Evolutionary conservation across 1,140 invertebrate species (phyloP).

Genomic region (Drosophila kepulauana): DNA sequence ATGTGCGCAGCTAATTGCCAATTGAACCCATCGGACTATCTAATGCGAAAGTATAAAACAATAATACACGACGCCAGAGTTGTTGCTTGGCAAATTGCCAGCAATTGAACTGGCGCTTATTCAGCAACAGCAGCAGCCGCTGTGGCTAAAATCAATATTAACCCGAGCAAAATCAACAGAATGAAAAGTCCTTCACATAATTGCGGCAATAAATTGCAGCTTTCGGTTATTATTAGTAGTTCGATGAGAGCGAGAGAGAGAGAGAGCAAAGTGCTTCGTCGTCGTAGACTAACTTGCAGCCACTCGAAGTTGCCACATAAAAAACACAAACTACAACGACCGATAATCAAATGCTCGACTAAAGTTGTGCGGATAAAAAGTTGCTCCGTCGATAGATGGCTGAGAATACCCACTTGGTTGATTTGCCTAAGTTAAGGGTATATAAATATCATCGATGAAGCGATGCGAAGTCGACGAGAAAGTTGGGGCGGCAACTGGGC

Average conservation of each 20-base stretch:
- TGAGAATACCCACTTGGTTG: slow-evolving; percentile 2
- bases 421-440: background rate
- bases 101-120: slow-evolving; percentile 40
- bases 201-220: slow-evolving; percentile 56
- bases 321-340: slow-evolving; percentile 6
- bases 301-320: background rate
- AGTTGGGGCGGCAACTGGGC: slow-evolving; percentile 7
- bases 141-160: slow-evolving; percentile 71
- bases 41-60: slow-evolving; percentile 39
- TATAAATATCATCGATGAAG: background rate
- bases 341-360: background rate
- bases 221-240: slow-evolving; percentile 34
- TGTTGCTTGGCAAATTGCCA: slow-evolving; percentile 39
- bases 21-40: slow-evolving; percentile 2
- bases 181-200: slow-evolving; percentile 34
- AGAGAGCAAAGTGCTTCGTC: background rate
- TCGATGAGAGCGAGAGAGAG: background rate
- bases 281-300: slow-evolving; percentile 3
- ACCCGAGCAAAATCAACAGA: slow-evolving; percentile 59
- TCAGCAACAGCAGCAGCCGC: background rate
- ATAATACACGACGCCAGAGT: slow-evolving; percentile 23
- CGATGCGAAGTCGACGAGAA: background rate
- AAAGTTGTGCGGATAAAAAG: background rate
- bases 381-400: background rate
- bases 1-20: slow-evolving; percentile 43